Base-by-base conservation (phyloP, 2,113 vertebrate genomes). In the Corythornis vintsioides region DNA sequence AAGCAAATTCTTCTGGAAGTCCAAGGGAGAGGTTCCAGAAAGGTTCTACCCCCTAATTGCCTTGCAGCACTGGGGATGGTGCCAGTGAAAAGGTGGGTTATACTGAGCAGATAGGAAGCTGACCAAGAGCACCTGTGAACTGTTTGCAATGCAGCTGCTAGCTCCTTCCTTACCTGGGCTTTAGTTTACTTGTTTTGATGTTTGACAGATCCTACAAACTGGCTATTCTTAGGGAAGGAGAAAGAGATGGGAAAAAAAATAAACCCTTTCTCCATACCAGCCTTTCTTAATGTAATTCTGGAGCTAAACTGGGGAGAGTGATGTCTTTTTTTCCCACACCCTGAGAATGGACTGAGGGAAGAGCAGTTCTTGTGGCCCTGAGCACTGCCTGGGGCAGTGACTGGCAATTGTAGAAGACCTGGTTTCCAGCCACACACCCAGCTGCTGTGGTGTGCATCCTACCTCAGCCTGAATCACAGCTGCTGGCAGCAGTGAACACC, bases 391-490 rank as follows among this genome's bases (percentile, higher is more conserved):
- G n/a, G 31, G 48, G 43, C 64, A 43, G 20, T 17, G 18, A 26
- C 24, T 75, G 31, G 43, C 73, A 86, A 42, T 31, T 48, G 43
- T 22, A 73, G 76, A 56, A n/a, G 53, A 47, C 35, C 25, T 61
- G 50, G 28, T 83, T 87, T 92, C 75, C 42, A 92, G 66, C 61
- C 4, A 1, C 13, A 18, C 45, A n/a, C 15, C 21, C 53, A 65
- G 59, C 47, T 76, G 50, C 56, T 76, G 31, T 1, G 7, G 19
- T 65, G 25, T 61, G 21, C 4, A 3, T 84, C 67, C 77, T 76
- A 80, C 78, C 81, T 83, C 70, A 92, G 66, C 55, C 71, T 82
- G 70, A 88, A 73, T 59, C 67, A 84, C 73, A 82, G 83, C 50
- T 84, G 74, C 59, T 31, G 24, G 40, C 0, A 0, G 43, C n/a